Evolutionary conservation across 2,797 vertebrate species (phyloP).

Genomic region (Hypotaenidia philippensis): DNA sequence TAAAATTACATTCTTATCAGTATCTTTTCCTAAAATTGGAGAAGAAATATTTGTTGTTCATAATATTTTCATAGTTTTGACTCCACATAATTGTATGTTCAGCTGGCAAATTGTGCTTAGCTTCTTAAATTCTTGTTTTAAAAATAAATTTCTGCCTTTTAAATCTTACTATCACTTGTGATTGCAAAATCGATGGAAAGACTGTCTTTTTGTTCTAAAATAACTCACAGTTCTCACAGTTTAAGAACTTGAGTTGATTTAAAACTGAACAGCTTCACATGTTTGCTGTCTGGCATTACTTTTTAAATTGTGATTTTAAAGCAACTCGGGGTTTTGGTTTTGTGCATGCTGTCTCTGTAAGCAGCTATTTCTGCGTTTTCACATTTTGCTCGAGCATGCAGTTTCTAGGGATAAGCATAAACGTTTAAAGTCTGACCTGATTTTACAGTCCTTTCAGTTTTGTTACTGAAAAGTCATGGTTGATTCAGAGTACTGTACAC

Average conservation of each 20-base stretch:
- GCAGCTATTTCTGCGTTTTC: neutral
- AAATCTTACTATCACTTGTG: neutral
- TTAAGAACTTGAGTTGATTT: neutral
- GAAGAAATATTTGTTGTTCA: neutral
- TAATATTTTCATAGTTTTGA: neutral
- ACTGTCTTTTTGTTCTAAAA: neutral
- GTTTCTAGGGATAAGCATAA: neutral
- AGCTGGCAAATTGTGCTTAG: neutral
- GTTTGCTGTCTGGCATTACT: neutral
- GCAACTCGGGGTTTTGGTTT: neutral
- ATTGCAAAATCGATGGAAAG: neutral
- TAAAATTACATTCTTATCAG: neutral
- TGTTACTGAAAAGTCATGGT: neutral
- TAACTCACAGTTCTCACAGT: fast-evolving
- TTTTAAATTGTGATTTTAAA: neutral
- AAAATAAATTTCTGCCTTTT: neutral
- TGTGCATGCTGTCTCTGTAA: neutral
- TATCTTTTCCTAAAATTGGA: neutral
- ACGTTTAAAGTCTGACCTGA: neutral
- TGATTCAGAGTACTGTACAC: neutral
- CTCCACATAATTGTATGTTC: neutral
- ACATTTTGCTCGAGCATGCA: neutral
- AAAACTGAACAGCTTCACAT: neutral
- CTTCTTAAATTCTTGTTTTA: neutral
- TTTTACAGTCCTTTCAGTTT: neutral